These are phyloP conservation scores for Amphiprion percula DNA, from an alignment of 2,113 vertebrate species.

Conservation along the genomic window DNA sequence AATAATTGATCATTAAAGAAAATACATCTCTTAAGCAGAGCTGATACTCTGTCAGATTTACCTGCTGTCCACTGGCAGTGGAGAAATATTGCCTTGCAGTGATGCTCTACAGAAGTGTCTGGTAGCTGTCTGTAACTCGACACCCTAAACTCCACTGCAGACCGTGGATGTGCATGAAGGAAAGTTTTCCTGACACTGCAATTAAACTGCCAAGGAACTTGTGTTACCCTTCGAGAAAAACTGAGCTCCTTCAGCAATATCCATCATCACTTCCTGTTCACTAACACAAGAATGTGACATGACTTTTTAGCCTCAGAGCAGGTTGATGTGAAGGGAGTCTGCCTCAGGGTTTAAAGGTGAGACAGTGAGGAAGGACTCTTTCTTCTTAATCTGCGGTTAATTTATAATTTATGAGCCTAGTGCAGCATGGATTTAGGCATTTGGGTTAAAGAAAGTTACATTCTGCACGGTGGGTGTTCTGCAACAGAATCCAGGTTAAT, in stretches of 20 bases:
- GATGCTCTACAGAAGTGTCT: background rate
- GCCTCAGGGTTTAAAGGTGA: background rate
- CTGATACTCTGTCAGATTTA: background rate
- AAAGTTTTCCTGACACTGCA: constrained; percentile 20
- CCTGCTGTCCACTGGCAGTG: background rate
- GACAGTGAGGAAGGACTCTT: background rate
- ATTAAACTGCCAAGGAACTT: constrained; percentile 4
- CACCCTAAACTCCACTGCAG: constrained; percentile 4
- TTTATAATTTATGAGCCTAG: constrained; percentile 3
- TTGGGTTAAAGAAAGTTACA: background rate
- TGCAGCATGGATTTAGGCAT: background rate
- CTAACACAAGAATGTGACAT: background rate
- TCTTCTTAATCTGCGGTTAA: constrained; percentile 10
- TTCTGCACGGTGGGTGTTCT: background rate
- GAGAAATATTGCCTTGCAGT: background rate
- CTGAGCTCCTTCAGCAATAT: background rate
- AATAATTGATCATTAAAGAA: constrained; percentile 7
- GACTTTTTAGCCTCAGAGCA: constrained; percentile 5
- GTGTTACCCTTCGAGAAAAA: background rate
- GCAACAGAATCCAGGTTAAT: background rate
- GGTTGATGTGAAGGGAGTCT: background rate
- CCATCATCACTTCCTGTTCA: constrained; percentile 26
- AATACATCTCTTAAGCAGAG: background rate
- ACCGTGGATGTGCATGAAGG: background rate
- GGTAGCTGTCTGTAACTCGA: background rate